phyloP scores from a whole-genome alignment of 2,113 vertebrate genomes.

The Eleginops maclovinus region DNA sequence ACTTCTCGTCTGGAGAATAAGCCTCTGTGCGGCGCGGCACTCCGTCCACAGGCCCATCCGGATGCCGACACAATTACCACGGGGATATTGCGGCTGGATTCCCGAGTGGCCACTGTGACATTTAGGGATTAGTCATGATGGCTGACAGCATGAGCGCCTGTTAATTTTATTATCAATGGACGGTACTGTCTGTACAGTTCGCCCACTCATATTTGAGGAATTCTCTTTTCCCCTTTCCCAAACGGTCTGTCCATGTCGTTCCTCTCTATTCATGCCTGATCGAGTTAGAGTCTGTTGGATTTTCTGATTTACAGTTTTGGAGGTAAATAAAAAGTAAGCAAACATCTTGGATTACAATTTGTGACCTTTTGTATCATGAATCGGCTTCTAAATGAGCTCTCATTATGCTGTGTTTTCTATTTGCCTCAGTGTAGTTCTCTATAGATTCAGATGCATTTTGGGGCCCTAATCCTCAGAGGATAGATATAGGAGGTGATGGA shows the following conservation, averaged over 20 bases:
- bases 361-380: constrained; percentile 1
- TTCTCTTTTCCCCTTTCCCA: constrained; percentile 14
- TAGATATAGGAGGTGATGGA: constrained; percentile 47
- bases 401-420: background rate
- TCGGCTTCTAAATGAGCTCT: background rate
- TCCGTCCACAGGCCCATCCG: constrained; percentile 45
- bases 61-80: constrained; percentile 69
- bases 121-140: constrained; percentile 70
- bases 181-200: constrained; percentile 33
- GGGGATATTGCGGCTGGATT: constrained; percentile 64
- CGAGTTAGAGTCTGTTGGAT: no score
- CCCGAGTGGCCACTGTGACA: constrained; percentile 64
- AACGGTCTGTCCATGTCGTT: constrained; percentile 10
- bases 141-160: constrained; percentile 52
- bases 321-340: no score
- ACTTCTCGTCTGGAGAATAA: constrained; percentile 59
- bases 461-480: constrained; percentile 54
- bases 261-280: background rate
- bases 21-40: constrained; percentile 28
- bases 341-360: background rate
- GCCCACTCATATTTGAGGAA: constrained; percentile 45
- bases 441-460: constrained; percentile 13
- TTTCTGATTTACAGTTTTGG: no score
- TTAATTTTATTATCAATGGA: constrained; percentile 68
- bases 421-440: background rate